Evolutionary conservation across 2,888 invertebrate genomes (phyloP).

Genomic region (Bruchidius siliquastri): DNA sequence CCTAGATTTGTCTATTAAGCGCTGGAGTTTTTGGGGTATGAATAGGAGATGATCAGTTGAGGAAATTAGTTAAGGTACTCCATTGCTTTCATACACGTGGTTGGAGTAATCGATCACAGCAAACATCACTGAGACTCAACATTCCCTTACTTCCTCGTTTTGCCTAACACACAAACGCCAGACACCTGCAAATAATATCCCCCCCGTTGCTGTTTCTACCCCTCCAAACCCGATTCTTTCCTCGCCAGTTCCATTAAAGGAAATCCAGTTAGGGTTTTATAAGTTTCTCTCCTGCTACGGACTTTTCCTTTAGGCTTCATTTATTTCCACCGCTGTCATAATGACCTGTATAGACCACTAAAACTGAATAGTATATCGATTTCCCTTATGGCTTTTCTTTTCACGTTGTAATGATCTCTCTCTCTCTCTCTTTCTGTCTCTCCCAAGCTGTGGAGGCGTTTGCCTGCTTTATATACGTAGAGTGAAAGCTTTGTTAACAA

Average conservation of each 20-base stretch:
- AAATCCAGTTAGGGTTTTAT: slow-evolving; percentile 37
- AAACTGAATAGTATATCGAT: slow-evolving; percentile 26
- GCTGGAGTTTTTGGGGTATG: too few relatives aligned
- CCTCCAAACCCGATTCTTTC: slow-evolving; percentile 34
- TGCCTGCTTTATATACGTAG: not conserved
- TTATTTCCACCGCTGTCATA: slow-evolving; percentile 28
- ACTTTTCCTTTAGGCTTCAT: slow-evolving; percentile 19
- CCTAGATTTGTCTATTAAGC: too few relatives aligned
- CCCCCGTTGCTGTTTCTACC: slow-evolving; percentile 10
- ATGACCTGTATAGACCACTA: slow-evolving; percentile 24
- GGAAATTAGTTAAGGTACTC: too few relatives aligned
- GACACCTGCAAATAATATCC: slow-evolving; percentile 39
- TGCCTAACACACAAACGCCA: slow-evolving; percentile 7
- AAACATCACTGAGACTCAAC: not conserved
- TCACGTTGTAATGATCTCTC: not conserved
- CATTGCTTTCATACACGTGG: too few relatives aligned
- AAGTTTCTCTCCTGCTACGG: slow-evolving; percentile 36
- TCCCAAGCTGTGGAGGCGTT: not conserved
- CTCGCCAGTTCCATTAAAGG: slow-evolving; percentile 34
- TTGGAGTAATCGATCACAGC: too few relatives aligned
- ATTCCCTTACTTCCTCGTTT: not conserved
- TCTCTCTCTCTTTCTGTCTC: not conserved
- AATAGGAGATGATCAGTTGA: too few relatives aligned
- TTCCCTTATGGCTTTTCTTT: slow-evolving; percentile 17
- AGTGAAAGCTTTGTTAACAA: not conserved